A percentile compares a stretch with the other conserved stretches of the same genome.
Evolutionary conservation across 2,888 invertebrate species (phyloP).

Genomic region (Acanthosoma haemorrhoidale): DNA sequence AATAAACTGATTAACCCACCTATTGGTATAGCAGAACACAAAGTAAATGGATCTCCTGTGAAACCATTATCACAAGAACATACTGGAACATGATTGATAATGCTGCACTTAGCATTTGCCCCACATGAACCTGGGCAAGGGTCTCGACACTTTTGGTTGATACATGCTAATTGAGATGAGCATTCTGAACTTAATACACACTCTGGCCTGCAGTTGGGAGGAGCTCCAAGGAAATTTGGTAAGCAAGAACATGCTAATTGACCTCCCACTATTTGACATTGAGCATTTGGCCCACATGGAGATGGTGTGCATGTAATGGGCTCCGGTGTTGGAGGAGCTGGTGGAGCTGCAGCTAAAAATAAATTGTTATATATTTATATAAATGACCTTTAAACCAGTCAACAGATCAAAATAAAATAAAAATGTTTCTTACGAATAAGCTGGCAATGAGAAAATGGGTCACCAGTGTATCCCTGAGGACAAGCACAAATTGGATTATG

Average conservation of each 20-base stretch:
- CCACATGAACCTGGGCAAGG: constrained; percentile 85
- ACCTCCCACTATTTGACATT: constrained; percentile 73
- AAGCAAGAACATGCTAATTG: constrained; percentile 80
- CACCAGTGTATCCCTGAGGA: constrained; percentile 60
- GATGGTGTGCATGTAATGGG: constrained; percentile 71
- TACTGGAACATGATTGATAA: constrained; percentile 79
- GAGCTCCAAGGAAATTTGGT: constrained; percentile 70
- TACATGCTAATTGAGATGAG: constrained; percentile 71
- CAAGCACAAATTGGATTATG: constrained; percentile 74
- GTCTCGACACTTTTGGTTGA: constrained; percentile 79
- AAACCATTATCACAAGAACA: constrained; percentile 80
- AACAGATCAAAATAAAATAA: too few species aligned
- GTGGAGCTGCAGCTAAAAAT: constrained; percentile 44
- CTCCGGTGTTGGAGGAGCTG: constrained; percentile 49
- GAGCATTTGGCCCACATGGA: constrained; percentile 83
- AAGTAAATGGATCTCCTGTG: constrained; percentile 80
- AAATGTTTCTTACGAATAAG: constrained; percentile 43
- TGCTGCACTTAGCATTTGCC: constrained; percentile 73
- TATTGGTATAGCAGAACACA: constrained; percentile 52
- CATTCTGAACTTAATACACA: constrained; percentile 86
- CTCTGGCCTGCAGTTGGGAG: constrained; percentile 76
- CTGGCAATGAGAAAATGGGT: constrained; percentile 61
- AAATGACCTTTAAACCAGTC: too few species aligned
- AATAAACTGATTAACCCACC: neutral
- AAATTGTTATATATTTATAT: neutral